Evolutionary conservation across 2,113 vertebrate species (phyloP).

Genomic region (Cynopterus brachyotis): DNA sequence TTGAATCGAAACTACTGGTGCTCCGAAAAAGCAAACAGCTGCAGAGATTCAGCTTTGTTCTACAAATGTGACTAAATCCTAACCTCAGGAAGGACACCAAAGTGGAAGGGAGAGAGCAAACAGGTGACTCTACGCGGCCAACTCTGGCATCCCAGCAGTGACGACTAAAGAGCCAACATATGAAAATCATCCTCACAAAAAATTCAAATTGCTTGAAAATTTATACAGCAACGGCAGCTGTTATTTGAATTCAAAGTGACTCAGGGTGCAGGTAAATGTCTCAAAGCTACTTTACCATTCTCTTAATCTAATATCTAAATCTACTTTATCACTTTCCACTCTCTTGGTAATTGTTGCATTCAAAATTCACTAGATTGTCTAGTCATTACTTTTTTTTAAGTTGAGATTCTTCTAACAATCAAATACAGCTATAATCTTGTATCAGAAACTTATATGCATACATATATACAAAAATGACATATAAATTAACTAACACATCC

Average conservation of each 20-base stretch:
- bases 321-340: background rate
- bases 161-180: background rate
- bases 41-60: background rate
- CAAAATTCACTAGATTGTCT: background rate
- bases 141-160: background rate
- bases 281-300: background rate
- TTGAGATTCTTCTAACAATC: background rate
- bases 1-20: background rate
- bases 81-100: background rate
- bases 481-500: background rate
- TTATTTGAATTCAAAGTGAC: constrained; percentile 34
- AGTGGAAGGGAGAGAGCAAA: background rate
- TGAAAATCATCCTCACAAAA: constrained; percentile 2
- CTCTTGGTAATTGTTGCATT: background rate
- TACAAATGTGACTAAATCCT: background rate
- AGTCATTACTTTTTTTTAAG: background rate
- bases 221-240: background rate
- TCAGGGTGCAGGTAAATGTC: background rate
- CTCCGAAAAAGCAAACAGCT: background rate
- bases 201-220: constrained; percentile 19
- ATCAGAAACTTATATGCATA: background rate
- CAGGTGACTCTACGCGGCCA: background rate
- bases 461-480: background rate
- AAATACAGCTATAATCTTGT: background rate
- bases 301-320: constrained; percentile 17